Evolutionary conservation across 2,888 invertebrate genomes (phyloP).

Genomic region (Phania funesta): DNA sequence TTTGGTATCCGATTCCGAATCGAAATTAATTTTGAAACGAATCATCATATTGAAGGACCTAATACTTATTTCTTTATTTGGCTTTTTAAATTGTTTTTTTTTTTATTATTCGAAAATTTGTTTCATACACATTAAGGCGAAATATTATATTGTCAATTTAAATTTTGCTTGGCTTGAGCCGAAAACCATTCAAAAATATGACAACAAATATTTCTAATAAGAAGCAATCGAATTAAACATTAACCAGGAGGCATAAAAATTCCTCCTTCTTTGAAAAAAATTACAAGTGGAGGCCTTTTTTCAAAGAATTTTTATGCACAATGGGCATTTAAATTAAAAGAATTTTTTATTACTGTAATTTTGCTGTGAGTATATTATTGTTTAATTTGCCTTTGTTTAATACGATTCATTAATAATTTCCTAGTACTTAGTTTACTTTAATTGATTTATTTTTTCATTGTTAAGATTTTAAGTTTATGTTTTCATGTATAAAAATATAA

Average conservation of each 20-base stretch:
- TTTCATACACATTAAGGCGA: slow-evolving; percentile 75
- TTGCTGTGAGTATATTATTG: slow-evolving; percentile 28
- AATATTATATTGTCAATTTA: slow-evolving; percentile 77
- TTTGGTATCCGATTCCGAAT: no score
- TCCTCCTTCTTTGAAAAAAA: neutral
- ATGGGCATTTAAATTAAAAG: neutral
- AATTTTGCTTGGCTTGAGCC: slow-evolving; percentile 76
- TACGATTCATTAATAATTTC: slow-evolving; percentile 4
- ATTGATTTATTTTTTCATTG: slow-evolving; percentile 9
- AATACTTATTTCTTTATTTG: no score
- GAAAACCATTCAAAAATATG: slow-evolving; percentile 75
- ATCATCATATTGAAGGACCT: no score
- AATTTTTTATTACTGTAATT: neutral
- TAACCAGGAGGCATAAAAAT: neutral
- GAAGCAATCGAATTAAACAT: neutral
- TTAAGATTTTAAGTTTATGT: slow-evolving; percentile 49
- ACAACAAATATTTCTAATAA: slow-evolving; percentile 68
- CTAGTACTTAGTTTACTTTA: slow-evolving; percentile 15
- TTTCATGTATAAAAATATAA: slow-evolving; percentile 69
- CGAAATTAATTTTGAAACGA: no score
- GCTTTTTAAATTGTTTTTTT: slow-evolving; percentile 67
- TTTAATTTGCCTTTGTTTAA: slow-evolving; percentile 20
- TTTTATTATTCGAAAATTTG: slow-evolving; percentile 31
- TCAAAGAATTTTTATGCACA: slow-evolving; percentile 25
- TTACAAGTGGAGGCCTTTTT: neutral